phyloP scores from a whole-genome alignment of 2,888 invertebrate species.

The Orthosia cruda region DNA sequence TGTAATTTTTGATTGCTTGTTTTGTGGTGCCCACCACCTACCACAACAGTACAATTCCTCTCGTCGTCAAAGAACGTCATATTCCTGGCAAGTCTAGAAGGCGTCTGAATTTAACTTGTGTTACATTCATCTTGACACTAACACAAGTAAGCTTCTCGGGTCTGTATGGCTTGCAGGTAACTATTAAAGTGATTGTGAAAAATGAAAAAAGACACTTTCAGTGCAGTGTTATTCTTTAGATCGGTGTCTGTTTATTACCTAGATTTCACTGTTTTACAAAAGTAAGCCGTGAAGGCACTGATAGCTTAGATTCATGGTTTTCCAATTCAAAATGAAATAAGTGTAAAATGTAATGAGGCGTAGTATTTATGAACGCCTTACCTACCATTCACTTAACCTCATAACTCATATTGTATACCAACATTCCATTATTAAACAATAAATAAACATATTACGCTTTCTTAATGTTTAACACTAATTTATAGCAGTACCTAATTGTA shows the following conservation, averaged over 20 bases:
- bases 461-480: conserved; percentile 14
- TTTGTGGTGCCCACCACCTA: conserved; percentile 19
- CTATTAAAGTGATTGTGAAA: conserved; percentile 45
- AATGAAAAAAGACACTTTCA: conserved; percentile 48
- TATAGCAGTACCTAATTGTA: conserved; percentile 40
- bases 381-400: conserved; percentile 10
- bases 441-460: conserved; percentile 43
- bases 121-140: conserved; percentile 29
- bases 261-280: conserved; percentile 36
- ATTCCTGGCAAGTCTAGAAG: conserved; percentile 54
- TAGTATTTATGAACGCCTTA: conserved; percentile 37
- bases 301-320: conserved; percentile 25
- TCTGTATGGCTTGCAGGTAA: conserved; percentile 44
- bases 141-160: conserved; percentile 57
- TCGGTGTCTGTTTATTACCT: conserved; percentile 56
- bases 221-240: conserved; percentile 45
- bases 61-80: conserved; percentile 38
- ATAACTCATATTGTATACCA: conserved; percentile 6
- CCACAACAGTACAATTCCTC: conserved; percentile 22
- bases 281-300: conserved; percentile 10
- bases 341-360: conserved; percentile 8
- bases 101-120: conserved; percentile 56
- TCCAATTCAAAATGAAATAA: conserved; percentile 21
- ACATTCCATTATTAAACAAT: conserved; percentile 51
- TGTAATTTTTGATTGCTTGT: conserved; percentile 41